Conservation (phyloP, 2,888 invertebrate genomes). For the Tenthredo distinguenda region DNA sequence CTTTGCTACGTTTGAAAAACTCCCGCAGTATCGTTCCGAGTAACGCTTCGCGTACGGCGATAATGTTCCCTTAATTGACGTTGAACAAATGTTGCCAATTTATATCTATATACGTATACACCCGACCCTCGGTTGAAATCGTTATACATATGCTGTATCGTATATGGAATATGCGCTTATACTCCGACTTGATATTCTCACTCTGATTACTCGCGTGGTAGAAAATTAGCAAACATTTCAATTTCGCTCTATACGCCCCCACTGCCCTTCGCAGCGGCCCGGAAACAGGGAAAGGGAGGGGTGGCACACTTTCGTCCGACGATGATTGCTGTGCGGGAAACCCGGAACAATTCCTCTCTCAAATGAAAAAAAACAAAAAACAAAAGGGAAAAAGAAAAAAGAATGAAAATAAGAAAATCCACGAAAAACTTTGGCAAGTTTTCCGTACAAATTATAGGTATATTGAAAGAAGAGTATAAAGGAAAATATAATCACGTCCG, state of each 20-base stretch:
- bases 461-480: not conserved
- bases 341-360: not conserved
- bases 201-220: not conserved
- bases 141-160: not conserved
- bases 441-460: not conserved
- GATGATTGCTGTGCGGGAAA: not conserved
- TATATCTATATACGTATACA: not conserved
- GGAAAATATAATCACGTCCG: not conserved
- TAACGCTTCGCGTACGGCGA: conserved; percentile 33
- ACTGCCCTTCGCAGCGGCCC: not conserved
- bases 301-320: not conserved
- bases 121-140: not conserved
- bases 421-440: not conserved
- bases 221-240: conserved; percentile 5
- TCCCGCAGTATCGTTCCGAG: conserved; percentile 17
- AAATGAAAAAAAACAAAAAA: not conserved
- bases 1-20: conserved; percentile 46
- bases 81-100: conserved; percentile 24
- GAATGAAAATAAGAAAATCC: too few species aligned
- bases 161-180: not conserved
- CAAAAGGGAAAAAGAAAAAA: too few species aligned
- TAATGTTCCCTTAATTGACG: conserved; percentile 42
- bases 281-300: not conserved
- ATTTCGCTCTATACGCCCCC: not conserved
- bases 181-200: not conserved